Evolutionary conservation across 2,797 vertebrate species (phyloP), one percentile per base, ranked within the genome.

Genomic region (Brachyalestes nurse): DNA sequence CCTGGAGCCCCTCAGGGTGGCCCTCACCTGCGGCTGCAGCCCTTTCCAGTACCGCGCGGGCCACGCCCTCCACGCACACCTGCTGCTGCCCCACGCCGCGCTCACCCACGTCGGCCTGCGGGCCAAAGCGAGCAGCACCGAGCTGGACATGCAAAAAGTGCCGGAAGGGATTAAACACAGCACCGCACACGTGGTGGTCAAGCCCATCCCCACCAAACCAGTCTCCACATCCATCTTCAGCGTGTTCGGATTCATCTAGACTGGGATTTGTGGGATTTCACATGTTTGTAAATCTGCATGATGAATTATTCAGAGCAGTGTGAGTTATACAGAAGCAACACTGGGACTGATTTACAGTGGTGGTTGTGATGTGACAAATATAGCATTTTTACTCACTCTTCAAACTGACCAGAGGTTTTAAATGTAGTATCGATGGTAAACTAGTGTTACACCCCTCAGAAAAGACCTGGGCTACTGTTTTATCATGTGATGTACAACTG

Each of bases 151-250:
- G 1, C 86, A 90, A 0, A 88, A 90, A 70, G 87, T 80, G 0
- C 88, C 86, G 51, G 90, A 91, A 23, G 94, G 93, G 75, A 96
- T 94, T 78, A 97, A 94, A 82, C 88, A 95, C n/a, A 94, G 94
- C 90, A 94, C 81, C 64, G 45, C 94, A 40, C 98, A 98, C 0
- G 94, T 97, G 82, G 96, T 99, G 74, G 95, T 99, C 87, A 99
- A 99, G 89, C 98, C 98, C 25, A 99, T 99, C 77, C 97, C 98
- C 61, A 99, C 98, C 40, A 99, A 99, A 86, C 97, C 98, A 0
- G 79, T 95, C 0, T 94, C 95, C 8, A 91, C 96, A 0, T 96
- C 97, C 0, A 93, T 98, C 85, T 98, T 98, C 92, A 97, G 98
- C 0, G 95, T 98, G 85, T 99, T 99, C 42, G 94, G 97, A 71